Conservation (phyloP, 2,797 vertebrate genomes). For the Falco naumanni region DNA sequence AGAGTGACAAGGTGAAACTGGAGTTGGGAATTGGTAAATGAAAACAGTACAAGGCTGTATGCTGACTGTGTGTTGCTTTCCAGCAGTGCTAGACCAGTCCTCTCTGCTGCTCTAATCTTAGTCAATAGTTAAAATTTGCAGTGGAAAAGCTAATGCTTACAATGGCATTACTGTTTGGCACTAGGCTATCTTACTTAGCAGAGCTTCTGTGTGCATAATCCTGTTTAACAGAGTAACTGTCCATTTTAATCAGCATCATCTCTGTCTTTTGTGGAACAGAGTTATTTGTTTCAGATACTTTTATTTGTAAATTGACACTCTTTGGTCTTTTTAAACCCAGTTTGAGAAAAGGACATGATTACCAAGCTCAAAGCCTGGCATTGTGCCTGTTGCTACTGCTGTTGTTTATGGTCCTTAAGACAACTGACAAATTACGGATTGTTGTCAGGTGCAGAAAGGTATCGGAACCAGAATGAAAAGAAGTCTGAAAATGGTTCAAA, state of each 20-base stretch:
- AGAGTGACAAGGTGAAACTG: not conserved
- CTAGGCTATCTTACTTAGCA: not conserved
- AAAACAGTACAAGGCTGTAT: not conserved
- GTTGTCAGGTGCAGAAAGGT: not conserved
- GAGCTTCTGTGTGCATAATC: not conserved
- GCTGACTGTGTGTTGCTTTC: not conserved
- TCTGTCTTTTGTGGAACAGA: not conserved
- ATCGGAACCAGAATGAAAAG: not conserved
- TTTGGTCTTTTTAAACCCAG: not conserved
- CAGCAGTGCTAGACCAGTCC: not conserved
- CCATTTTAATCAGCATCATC: not conserved
- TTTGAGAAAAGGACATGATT: not conserved
- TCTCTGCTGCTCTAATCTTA: not conserved
- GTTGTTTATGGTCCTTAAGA: not conserved
- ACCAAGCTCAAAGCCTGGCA: not conserved
- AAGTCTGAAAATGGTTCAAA: not conserved
- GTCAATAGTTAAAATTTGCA: not conserved
- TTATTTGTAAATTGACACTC: not conserved
- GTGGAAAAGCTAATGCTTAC: slow-evolving; percentile 12
- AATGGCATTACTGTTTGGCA: not conserved
- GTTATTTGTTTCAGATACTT: not conserved
- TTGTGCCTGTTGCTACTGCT: not conserved
- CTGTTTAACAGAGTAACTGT: not conserved
- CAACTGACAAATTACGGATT: not conserved
- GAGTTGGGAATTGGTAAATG: not conserved